Evolutionary conservation across 2,113 vertebrate genomes (phyloP).

Genomic region (Istiophorus platypterus): DNA sequence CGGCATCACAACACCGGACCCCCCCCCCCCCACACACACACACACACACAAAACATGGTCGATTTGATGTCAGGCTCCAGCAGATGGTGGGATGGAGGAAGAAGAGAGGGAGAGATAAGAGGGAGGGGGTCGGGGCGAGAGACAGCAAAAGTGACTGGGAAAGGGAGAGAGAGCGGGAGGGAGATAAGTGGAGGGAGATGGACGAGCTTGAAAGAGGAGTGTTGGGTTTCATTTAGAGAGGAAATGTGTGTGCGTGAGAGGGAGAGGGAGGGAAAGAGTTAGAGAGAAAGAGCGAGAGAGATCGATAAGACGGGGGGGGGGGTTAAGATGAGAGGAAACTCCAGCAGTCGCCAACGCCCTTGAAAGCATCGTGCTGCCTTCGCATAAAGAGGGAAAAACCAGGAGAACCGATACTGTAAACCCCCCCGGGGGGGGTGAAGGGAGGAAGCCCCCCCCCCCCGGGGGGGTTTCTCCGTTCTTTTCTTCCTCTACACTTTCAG

Average conservation of each 20-base stretch:
- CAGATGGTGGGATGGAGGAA: slow-evolving; percentile 45
- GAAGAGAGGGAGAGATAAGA: slow-evolving; percentile 11
- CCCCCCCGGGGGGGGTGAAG: background rate
- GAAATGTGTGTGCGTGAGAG: background rate
- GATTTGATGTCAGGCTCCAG: slow-evolving; percentile 49
- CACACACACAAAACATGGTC: slow-evolving; percentile 6
- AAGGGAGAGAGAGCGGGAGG: background rate
- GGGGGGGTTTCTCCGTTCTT: background rate
- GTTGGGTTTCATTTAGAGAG: slow-evolving; percentile 53
- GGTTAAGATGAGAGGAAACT: slow-evolving; percentile 45
- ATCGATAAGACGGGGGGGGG: background rate
- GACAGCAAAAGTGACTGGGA: background rate
- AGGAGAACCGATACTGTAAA: slow-evolving; percentile 36
- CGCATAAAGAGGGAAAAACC: slow-evolving; percentile 18
- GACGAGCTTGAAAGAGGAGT: slow-evolving; percentile 42
- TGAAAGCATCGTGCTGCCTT: slow-evolving; percentile 58
- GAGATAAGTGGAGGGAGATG: slow-evolving; percentile 45
- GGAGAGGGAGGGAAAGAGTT: background rate
- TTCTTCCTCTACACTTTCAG: too few species aligned
- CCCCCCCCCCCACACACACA: slow-evolving; percentile 22
- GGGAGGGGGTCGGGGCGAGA: background rate
- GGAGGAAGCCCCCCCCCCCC: background rate
- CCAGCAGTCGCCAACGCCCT: slow-evolving; percentile 50
- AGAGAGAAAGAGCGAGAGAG: background rate
- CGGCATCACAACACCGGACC: slow-evolving; percentile 23